Conservation (phyloP, 1,140 invertebrate genomes). For the Lysiphlebus fabarum region DNA sequence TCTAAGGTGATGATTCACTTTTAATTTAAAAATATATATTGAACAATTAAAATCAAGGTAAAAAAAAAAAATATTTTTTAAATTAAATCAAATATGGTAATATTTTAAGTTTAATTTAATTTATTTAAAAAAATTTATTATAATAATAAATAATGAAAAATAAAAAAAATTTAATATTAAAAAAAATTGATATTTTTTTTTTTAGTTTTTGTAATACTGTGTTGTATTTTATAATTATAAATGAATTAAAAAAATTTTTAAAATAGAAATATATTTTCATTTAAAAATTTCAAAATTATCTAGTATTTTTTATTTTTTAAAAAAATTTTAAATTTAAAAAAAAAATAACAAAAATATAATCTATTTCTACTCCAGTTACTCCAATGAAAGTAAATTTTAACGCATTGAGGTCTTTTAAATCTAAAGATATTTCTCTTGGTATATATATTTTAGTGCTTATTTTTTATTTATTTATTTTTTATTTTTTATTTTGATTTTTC, state of each 20-base stretch:
- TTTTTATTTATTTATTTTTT: slow-evolving; percentile 3
- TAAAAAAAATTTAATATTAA: no score
- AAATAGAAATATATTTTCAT: no score
- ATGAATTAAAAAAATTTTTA: no score
- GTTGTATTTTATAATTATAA: no score
- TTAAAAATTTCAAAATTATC: background rate
- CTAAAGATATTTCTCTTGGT: slow-evolving; percentile 36
- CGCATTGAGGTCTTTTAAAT: slow-evolving; percentile 33
- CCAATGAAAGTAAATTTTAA: background rate
- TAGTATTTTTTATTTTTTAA: background rate
- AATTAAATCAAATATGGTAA: no score
- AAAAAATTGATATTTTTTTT: background rate
- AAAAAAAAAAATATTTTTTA: no score
- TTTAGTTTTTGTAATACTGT: background rate
- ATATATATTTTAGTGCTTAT: slow-evolving; percentile 14
- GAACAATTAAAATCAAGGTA: no score
- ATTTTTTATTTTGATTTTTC: background rate
- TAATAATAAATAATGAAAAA: no score
- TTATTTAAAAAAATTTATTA: no score
- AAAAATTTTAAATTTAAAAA: background rate
- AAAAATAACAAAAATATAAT: background rate
- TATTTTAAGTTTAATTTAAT: no score
- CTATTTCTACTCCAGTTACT: slow-evolving; percentile 6
- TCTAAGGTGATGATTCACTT: no score
- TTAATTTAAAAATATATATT: no score